Evolutionary conservation across 2,113 vertebrate genomes (phyloP).

Genomic region (Herpetotheres cachinnans): DNA sequence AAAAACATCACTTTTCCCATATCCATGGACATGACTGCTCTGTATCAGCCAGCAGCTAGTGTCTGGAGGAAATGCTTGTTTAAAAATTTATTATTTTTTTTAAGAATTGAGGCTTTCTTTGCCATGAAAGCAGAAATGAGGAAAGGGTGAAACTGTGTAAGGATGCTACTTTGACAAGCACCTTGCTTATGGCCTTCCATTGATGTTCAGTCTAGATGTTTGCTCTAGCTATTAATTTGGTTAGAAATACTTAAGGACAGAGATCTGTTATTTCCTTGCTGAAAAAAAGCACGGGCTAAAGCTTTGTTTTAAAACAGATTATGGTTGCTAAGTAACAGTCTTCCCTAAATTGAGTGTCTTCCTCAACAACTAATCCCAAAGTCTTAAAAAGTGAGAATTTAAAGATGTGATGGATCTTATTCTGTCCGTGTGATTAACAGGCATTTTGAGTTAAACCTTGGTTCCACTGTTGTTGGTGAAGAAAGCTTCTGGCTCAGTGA

Average conservation of each 20-base stretch:
- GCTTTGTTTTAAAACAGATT: conserved; percentile 46
- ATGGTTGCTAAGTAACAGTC: conserved; percentile 49
- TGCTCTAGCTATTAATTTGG: background rate
- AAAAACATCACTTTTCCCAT: background rate
- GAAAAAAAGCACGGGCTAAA: background rate
- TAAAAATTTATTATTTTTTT: background rate
- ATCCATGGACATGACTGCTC: background rate
- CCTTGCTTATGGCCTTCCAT: background rate
- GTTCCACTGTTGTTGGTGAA: background rate
- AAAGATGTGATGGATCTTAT: background rate
- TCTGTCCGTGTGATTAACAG: background rate
- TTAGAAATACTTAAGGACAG: background rate
- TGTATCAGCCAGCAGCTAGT: background rate
- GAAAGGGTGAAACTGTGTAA: background rate
- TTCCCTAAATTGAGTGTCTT: conserved; percentile 12
- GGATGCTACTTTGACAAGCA: background rate
- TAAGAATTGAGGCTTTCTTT: background rate
- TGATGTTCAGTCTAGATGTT: background rate
- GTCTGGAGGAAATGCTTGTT: background rate
- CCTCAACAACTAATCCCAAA: background rate
- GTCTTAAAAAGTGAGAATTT: conserved; percentile 33
- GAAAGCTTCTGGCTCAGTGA: background rate
- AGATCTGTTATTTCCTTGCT: background rate
- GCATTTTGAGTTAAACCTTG: background rate
- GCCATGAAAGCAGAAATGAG: background rate